These are phyloP conservation scores for Pterocles burchelli DNA, from an alignment of 2,113 vertebrate species.

Conservation along the genomic window DNA sequence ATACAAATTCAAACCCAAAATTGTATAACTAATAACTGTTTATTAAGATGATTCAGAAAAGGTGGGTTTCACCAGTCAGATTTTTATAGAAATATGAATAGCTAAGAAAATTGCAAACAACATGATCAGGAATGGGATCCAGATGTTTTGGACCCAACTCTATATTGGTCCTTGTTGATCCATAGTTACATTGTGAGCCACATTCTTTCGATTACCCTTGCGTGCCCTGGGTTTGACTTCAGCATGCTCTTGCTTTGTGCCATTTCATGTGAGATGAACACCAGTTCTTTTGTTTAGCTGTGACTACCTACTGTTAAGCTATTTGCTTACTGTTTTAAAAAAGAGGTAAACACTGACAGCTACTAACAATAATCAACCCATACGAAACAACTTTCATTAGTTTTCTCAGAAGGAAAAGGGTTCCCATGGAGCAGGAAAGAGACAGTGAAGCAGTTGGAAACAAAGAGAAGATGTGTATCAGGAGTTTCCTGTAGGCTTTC, in stretches of 20 bases:
- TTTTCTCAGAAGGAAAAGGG: not conserved
- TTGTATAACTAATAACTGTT: not conserved
- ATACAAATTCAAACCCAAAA: not conserved
- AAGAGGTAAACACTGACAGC: not conserved
- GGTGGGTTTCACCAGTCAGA: not conserved
- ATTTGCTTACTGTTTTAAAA: not conserved
- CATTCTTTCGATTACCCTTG: not conserved
- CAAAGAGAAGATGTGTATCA: not conserved
- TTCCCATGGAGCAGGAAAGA: not conserved
- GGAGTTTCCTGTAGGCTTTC: not conserved
- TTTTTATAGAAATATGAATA: not conserved
- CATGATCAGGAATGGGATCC: not conserved
- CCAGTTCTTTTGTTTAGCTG: not conserved
- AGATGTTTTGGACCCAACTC: not conserved
- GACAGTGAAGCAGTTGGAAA: not conserved
- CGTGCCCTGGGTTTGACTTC: not conserved
- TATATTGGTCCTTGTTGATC: rapidly evolving
- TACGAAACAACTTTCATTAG: not conserved
- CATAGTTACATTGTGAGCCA: not conserved
- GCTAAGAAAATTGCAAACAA: not conserved
- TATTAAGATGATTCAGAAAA: not conserved
- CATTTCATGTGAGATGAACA: not conserved
- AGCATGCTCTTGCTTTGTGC: not conserved
- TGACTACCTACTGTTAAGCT: not conserved
- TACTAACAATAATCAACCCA: not conserved